Evolutionary conservation across 2,888 invertebrate species (phyloP).

Genomic region (Apocheima hispidaria): DNA sequence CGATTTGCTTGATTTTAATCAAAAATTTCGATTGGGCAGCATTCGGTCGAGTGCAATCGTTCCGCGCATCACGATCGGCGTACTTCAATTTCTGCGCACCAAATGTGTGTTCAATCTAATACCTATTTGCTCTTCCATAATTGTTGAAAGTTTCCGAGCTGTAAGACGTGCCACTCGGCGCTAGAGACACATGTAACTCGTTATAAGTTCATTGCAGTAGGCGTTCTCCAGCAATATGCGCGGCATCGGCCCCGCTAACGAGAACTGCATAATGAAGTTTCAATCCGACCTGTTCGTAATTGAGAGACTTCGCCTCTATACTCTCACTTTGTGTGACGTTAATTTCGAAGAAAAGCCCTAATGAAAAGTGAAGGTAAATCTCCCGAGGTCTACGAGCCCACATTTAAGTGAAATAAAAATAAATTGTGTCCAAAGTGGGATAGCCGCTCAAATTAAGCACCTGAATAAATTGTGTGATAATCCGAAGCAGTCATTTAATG

Average conservation of each 20-base stretch:
- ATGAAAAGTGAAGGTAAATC: constrained; percentile 78
- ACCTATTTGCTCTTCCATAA: constrained; percentile 76
- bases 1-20: constrained; percentile 85
- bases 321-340: constrained; percentile 40
- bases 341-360: constrained; percentile 61
- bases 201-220: constrained; percentile 68
- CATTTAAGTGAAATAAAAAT: constrained; percentile 83
- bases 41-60: constrained; percentile 68
- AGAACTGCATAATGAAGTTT: constrained; percentile 52
- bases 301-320: constrained; percentile 8
- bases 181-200: constrained; percentile 65
- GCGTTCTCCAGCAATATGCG: constrained; percentile 48
- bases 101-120: constrained; percentile 79
- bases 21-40: constrained; percentile 83
- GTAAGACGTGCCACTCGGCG: constrained; percentile 52
- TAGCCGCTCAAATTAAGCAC: constrained; percentile 84
- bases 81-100: constrained; percentile 72
- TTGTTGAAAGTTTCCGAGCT: constrained; percentile 68
- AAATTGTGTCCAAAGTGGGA: constrained; percentile 81
- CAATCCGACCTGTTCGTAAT: constrained; percentile 39
- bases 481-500: constrained; percentile 83
- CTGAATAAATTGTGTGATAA: constrained; percentile 86
- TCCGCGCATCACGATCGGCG: constrained; percentile 66
- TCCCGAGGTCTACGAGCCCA: constrained; percentile 63
- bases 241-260: constrained; percentile 44